Base-by-base conservation (phyloP, 35 echinoderm and acorn worm species). In the Apostichopus parvimensis region DNA sequence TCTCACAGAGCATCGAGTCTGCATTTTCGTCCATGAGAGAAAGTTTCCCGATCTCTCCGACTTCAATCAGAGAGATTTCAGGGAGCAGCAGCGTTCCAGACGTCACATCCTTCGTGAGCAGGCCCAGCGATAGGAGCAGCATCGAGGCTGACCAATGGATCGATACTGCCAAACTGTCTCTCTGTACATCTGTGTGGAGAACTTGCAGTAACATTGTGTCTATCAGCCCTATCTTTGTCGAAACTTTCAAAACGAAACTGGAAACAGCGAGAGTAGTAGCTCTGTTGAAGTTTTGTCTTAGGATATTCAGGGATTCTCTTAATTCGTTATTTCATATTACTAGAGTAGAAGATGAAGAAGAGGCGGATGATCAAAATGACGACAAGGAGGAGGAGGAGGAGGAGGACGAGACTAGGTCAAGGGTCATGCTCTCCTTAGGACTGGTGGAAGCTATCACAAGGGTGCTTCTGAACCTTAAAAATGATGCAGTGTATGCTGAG, bases 151-250 rank as follows among this genome's bases (percentile, higher is more conserved):
- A 91, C 73, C 20, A 13, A 17, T 54, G 73, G 53, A 6, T 91
- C 14, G 77, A 91, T 23, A n/a, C 75, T 6, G 9, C 71, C 17
- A 34, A 79, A 53, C 26, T 91, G 13, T 91, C 73, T 78, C 89
- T 91, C 21, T 91, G 89, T 91, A 26, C 72, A 7, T 57, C 71
- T 54, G 89, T 91, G 8, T 91, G 89, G 89, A 91, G 53, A 34
- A 91, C 89, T 4, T 91, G 89, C 56, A 78, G 89, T 60, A 91
- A 91, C 73, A 91, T 91, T 18, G 75, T 59, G n/a, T 78, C 89
- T 7, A 78, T 78, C 53, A 91, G 89, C 53, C n/a, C 86, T 7
- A 68, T 88, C 86, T 88, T 88, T 88, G 61, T 45, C 0, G 61
- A 88, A 54, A 72, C 61, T 18, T 88, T 88, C 62, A 88, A 88